Conservation (phyloP, 1,140 invertebrate genomes). For the Colletes gigas region DNA sequence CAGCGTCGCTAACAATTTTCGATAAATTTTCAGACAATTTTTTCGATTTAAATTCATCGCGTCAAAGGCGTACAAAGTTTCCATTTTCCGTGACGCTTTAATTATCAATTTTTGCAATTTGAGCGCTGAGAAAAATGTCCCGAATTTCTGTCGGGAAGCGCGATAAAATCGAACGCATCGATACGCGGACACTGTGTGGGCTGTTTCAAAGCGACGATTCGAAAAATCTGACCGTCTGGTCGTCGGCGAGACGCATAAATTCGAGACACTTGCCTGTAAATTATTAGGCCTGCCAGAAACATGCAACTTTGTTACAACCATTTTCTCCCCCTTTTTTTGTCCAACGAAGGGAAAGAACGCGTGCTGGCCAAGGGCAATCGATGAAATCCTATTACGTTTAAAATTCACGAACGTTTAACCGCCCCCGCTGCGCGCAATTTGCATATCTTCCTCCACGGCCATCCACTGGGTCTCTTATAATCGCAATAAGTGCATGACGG, state of each 20-base stretch:
- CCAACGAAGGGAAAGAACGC: not conserved
- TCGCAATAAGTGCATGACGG: constrained; percentile 21
- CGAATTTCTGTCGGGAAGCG: not conserved
- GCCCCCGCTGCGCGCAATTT: constrained; percentile 37
- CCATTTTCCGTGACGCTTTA: not conserved
- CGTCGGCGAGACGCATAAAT: not conserved
- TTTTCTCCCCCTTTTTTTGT: no score
- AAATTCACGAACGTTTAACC: constrained; percentile 48
- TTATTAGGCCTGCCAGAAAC: constrained; percentile 17
- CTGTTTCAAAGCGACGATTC: constrained; percentile 1
- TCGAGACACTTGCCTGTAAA: constrained; percentile 8
- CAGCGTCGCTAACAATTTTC: not conserved
- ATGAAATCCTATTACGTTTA: constrained; percentile 46
- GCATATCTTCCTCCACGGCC: constrained; percentile 37
- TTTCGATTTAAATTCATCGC: not conserved
- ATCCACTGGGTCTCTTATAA: constrained; percentile 19
- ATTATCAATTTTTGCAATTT: constrained; percentile 19
- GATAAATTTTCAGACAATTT: not conserved
- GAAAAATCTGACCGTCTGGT: not conserved
- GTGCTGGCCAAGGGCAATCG: constrained; percentile 16
- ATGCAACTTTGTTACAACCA: constrained; percentile 23
- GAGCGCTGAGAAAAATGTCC: not conserved
- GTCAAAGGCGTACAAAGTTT: not conserved
- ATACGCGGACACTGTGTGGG: not conserved
- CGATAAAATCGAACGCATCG: not conserved